Conservation (phyloP, 2,888 invertebrate genomes). For the Lacanobia wlatinum region DNA sequence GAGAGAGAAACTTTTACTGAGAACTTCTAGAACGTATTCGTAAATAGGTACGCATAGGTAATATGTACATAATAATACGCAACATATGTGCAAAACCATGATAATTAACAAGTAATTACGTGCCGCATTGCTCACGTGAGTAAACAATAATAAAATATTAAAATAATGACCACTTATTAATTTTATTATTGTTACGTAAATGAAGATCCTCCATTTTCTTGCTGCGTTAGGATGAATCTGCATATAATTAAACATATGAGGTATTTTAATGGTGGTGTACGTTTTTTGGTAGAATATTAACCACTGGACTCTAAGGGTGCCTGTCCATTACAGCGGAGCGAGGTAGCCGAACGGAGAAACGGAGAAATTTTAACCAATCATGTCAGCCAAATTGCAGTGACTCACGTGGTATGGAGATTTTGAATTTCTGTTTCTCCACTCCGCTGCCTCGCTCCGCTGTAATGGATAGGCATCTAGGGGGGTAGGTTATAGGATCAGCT, state of each 20-base stretch:
- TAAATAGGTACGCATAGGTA: no score
- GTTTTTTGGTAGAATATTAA: slow-evolving; percentile 8
- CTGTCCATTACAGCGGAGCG: no score
- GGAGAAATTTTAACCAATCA: no score
- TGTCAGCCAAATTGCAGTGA: no score
- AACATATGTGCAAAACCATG: not conserved
- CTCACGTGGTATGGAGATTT: no score
- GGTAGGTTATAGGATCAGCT: not conserved
- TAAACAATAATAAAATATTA: slow-evolving; percentile 27
- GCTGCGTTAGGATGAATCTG: slow-evolving; percentile 17
- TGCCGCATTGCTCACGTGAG: slow-evolving; percentile 1
- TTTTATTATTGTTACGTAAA: slow-evolving; percentile 15
- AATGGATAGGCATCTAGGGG: no score
- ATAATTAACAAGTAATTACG: not conserved
- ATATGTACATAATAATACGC: not conserved
- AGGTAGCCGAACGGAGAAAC: no score
- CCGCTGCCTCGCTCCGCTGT: no score
- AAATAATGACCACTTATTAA: slow-evolving; percentile 8
- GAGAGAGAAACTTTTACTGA: no score
- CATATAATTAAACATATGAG: slow-evolving; percentile 14
- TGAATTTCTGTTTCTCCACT: no score
- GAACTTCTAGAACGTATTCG: no score
- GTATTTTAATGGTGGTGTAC: not conserved
- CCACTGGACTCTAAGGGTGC: not conserved
- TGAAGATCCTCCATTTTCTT: not conserved